Percentiles rank a stretch among this genome's conserved stretches.
Conservation (phyloP, 2,797 vertebrate species). For the Acipenser oxyrinchus region DNA sequence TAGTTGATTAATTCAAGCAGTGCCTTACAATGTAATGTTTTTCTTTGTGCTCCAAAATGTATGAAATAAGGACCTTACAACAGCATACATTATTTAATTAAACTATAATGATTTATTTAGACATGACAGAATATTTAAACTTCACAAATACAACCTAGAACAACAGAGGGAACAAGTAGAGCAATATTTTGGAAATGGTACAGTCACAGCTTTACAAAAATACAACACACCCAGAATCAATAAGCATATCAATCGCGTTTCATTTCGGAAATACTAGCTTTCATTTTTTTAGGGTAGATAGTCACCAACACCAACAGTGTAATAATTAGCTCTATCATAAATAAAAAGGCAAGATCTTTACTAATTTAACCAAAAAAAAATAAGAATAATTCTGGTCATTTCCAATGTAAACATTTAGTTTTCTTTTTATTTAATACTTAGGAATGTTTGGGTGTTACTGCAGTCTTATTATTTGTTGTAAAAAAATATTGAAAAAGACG, state of each 20-base stretch:
- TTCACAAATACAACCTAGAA: conserved; percentile 3
- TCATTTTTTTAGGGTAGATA: not conserved
- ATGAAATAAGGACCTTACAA: not conserved
- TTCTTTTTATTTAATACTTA: no score
- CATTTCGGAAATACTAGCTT: not conserved
- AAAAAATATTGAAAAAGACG: no score
- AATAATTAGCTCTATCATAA: not conserved
- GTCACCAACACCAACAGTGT: not conserved
- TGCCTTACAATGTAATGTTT: no score
- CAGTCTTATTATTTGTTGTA: no score
- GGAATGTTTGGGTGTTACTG: no score
- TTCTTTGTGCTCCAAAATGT: no score
- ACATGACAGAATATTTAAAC: not conserved
- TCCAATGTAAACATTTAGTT: no score
- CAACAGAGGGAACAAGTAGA: not conserved
- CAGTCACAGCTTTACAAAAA: conserved; percentile 7
- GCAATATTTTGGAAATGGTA: not conserved
- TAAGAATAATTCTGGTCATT: no score
- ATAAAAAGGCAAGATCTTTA: not conserved
- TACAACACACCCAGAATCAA: not conserved
- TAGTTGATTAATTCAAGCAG: no score
- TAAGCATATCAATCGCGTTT: not conserved
- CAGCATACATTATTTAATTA: not conserved
- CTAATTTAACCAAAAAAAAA: no score
- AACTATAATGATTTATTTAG: conserved; percentile 8